Conservation (phyloP, 2,113 vertebrate species). For the Trogon surrucura region DNA sequence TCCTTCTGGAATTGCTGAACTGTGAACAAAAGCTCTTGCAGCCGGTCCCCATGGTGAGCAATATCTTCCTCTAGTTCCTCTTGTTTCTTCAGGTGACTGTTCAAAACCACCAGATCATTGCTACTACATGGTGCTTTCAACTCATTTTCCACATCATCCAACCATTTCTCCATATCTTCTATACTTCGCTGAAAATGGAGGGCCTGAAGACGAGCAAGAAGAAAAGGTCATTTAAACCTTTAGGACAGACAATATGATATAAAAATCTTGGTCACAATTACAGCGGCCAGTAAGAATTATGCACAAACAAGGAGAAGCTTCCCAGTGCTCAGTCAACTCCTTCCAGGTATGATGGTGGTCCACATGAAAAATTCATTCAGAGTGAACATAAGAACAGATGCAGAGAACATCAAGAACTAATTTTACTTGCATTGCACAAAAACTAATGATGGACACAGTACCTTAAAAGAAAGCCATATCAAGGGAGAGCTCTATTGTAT, state of each 20-base stretch:
- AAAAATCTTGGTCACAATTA: neutral
- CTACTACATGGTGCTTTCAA: conserved; percentile 68
- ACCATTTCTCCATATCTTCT: conserved; percentile 82
- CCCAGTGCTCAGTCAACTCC: neutral
- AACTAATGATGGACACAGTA: neutral
- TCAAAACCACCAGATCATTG: conserved; percentile 76
- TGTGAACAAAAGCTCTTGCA: conserved; percentile 78
- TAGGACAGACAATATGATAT: neutral
- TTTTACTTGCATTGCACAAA: neutral
- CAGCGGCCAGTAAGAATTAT: neutral
- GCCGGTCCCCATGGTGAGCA: conserved; percentile 69
- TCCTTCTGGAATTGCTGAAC: conserved; percentile 75
- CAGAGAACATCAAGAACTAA: neutral
- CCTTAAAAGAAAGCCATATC: neutral
- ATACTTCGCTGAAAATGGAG: conserved; percentile 80
- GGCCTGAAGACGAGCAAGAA: conserved; percentile 68
- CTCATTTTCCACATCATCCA: conserved; percentile 79
- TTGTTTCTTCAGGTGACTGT: conserved; percentile 80
- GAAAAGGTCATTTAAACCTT: neutral
- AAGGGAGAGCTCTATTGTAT: neutral
- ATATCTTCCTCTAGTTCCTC: conserved; percentile 83
- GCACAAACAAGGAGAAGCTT: neutral
- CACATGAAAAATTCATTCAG: neutral
- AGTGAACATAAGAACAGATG: neutral
- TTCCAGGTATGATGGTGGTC: neutral